Evolutionary conservation across 2,888 invertebrate genomes (phyloP).

Genomic region (Cyaniris semiargus): DNA sequence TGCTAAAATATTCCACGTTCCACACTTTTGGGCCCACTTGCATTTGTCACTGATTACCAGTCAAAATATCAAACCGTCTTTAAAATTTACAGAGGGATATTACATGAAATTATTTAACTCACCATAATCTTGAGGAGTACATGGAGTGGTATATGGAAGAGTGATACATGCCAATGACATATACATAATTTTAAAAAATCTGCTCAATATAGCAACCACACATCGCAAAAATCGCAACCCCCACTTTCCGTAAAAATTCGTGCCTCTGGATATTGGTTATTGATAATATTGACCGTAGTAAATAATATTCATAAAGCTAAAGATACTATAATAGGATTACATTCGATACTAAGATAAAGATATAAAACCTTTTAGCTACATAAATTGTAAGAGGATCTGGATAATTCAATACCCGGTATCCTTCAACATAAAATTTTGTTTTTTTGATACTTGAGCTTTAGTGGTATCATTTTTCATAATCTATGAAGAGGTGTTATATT

Average conservation of each 20-base stretch:
- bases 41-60: not conserved
- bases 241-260: no score
- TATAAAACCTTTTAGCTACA: not conserved
- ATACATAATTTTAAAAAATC: no score
- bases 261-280: not conserved
- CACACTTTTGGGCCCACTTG: not conserved
- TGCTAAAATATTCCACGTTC: conserved; percentile 31
- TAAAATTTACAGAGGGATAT: no score
- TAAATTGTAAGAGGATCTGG: not conserved
- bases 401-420: not conserved
- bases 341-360: not conserved
- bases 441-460: no score
- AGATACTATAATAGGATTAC: not conserved
- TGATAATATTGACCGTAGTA: not conserved
- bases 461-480: no score
- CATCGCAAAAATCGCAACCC: not conserved
- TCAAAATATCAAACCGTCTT: no score
- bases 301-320: not conserved
- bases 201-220: no score
- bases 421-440: not conserved
- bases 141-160: no score
- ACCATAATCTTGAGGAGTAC: no score
- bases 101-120: no score
- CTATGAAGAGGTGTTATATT: not conserved
- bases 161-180: no score